Evolutionary conservation across 1,140 invertebrate genomes (phyloP).

Genomic region (Drosophila ironensis): DNA sequence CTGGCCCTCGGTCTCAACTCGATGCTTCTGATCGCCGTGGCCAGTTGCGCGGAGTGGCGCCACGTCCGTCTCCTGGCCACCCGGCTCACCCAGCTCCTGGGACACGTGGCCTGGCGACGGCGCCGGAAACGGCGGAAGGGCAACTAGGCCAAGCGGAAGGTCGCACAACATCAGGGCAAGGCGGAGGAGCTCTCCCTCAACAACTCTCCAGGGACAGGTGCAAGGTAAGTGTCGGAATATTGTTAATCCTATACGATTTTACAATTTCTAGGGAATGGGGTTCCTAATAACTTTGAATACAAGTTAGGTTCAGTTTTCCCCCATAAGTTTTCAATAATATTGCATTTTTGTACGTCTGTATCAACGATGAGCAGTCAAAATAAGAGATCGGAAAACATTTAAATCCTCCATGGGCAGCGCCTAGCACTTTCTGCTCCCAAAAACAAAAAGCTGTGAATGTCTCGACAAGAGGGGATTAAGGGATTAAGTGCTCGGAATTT

Average conservation of each 20-base stretch:
- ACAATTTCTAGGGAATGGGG: no score
- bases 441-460: no score
- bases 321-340: no score
- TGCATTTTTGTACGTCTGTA: no score
- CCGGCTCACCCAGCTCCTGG: constrained; percentile 37
- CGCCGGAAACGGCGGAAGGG: constrained; percentile 60
- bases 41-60: constrained; percentile 64
- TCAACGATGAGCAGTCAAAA: no score
- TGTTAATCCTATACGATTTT: neutral
- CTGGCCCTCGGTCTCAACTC: constrained; percentile 65
- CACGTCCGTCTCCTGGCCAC: constrained; percentile 40
- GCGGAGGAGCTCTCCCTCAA: neutral
- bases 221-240: neutral
- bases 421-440: no score
- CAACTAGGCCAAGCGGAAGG: constrained; percentile 11
- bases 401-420: no score
- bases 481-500: no score
- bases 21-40: constrained; percentile 71
- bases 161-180: neutral
- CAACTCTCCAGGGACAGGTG: neutral
- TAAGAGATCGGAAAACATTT: no score
- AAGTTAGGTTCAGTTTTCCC: no score
- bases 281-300: no score
- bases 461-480: no score
- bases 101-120: constrained; percentile 52